These are phyloP conservation scores for Diarsia rubi DNA, from an alignment of 2,888 invertebrate species.

Conservation along the genomic window DNA sequence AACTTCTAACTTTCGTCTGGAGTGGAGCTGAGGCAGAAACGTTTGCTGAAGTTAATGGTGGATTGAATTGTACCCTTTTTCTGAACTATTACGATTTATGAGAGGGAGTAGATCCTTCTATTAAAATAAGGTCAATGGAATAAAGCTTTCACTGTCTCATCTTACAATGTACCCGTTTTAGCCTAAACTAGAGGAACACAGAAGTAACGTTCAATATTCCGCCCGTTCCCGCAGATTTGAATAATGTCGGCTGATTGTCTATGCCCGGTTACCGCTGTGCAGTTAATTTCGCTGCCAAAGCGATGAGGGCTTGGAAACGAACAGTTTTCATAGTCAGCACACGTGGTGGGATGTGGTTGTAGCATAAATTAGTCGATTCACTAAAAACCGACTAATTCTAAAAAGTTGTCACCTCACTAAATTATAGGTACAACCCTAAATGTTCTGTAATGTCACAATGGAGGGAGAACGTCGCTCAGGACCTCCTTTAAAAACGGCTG, in stretches of 20 bases:
- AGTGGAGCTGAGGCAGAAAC: conserved; percentile 11
- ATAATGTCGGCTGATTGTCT: conserved; percentile 66
- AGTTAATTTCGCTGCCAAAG: conserved; percentile 62
- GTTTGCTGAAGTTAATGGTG: conserved; percentile 1
- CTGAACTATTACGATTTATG: not conserved
- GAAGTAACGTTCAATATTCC: conserved; percentile 38
- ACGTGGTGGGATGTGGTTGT: conserved; percentile 15
- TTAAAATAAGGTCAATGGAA: not conserved
- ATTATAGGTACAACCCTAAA: no score
- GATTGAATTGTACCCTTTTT: conserved; percentile 6
- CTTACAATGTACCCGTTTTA: not conserved
- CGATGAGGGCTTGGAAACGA: conserved; percentile 19
- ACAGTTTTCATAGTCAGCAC: conserved; percentile 34
- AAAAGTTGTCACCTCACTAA: no score
- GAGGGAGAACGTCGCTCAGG: no score
- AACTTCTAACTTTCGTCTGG: conserved; percentile 37
- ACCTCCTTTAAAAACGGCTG: no score
- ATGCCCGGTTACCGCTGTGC: conserved; percentile 49
- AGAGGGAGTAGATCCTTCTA: not conserved
- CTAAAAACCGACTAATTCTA: no score
- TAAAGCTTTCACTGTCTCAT: not conserved
- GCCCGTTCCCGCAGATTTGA: conserved; percentile 57
- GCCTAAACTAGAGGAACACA: conserved; percentile 1
- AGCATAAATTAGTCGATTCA: no score
- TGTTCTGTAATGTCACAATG: no score